phyloP scores from a whole-genome alignment of 2,113 vertebrate species.

The Oreochromis tanganicae region DNA sequence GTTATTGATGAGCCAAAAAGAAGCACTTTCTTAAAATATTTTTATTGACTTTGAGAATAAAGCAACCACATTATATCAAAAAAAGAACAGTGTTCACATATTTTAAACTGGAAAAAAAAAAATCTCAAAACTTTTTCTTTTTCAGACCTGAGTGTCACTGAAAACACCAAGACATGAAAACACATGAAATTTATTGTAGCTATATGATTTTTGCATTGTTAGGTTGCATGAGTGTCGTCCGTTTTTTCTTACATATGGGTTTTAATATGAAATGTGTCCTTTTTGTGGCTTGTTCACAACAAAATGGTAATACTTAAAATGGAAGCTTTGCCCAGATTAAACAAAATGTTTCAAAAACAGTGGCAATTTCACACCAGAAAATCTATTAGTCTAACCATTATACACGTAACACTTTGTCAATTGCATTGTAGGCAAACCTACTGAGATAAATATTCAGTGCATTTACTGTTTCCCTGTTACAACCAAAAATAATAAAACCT shows the following conservation, averaged over 20 bases:
- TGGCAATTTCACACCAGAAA: conserved; percentile 15
- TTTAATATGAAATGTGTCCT: conserved; percentile 20
- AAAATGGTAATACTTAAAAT: conserved; percentile 34
- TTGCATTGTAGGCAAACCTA: conserved; percentile 39
- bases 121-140: conserved; percentile 53
- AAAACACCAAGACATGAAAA: conserved; percentile 66
- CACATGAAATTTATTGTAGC: conserved; percentile 39
- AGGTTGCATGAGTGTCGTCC: conserved; percentile 56
- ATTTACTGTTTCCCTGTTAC: conserved; percentile 53
- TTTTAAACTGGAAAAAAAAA: conserved; percentile 44
- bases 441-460: conserved; percentile 61
- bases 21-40: conserved; percentile 68
- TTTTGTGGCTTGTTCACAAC: conserved; percentile 3
- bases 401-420: conserved; percentile 48
- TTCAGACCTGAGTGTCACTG: conserved; percentile 75
- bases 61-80: conserved; percentile 73
- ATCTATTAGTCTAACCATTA: conserved; percentile 18
- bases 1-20: not conserved
- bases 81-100: conserved; percentile 68
- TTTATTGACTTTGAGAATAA: conserved; percentile 74
- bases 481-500: conserved; percentile 37
- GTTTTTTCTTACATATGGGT: conserved; percentile 12
- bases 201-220: conserved; percentile 66
- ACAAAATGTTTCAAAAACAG: not conserved
- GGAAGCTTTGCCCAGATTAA: conserved; percentile 16